These are phyloP conservation scores for Caenorhabditis sinica DNA, from an alignment of 2,888 invertebrate species.

Conservation along the genomic window DNA sequence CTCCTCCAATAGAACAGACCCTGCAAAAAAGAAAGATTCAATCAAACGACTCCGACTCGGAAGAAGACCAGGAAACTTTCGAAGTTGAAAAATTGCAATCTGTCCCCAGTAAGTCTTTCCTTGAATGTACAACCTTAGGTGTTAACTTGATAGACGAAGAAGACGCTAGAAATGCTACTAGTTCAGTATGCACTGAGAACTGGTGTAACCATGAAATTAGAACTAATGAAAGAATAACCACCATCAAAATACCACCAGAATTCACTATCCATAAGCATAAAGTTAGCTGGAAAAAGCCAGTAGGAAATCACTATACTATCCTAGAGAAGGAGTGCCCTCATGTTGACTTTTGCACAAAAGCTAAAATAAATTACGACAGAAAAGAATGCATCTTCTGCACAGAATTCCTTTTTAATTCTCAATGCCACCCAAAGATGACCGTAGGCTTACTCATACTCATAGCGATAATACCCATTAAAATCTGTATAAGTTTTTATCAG, in stretches of 20 bases:
- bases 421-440: constrained; percentile 12
- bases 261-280: constrained; percentile 1
- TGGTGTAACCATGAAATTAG: neutral
- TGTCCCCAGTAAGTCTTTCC: neutral
- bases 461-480: neutral
- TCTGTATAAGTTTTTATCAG: neutral
- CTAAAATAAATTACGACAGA: neutral
- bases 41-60: no score
- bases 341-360: neutral
- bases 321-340: neutral
- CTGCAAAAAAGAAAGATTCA: no score
- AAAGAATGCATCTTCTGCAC: neutral
- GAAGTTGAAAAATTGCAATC: no score
- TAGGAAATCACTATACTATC: neutral
- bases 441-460: neutral
- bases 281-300: constrained; percentile 5
- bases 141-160: constrained; percentile 5
- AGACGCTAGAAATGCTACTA: neutral
- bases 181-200: constrained; percentile 19
- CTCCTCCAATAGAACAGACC: no score
- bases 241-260: constrained; percentile 2
- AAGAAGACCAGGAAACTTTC: no score
- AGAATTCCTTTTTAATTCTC: constrained; percentile 6
- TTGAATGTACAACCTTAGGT: constrained; percentile 1
- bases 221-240: neutral